Evolutionary conservation across 2,113 vertebrate genomes (phyloP).

Genomic region (Pipa parva): DNA sequence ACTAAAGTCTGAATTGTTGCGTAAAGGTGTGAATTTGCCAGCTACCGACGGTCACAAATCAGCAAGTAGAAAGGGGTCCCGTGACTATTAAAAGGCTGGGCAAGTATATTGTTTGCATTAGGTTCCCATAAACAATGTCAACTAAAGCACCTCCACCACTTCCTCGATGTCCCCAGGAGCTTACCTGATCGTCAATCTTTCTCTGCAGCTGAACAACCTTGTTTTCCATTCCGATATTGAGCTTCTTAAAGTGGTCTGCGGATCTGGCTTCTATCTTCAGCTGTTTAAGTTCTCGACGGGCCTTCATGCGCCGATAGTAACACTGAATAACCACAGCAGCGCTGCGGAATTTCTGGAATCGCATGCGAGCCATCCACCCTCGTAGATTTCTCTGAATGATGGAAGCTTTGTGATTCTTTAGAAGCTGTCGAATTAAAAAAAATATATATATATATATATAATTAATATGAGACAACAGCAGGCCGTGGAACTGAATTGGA

Average conservation of each 20-base stretch:
- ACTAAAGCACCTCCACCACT: no score
- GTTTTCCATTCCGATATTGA: slow-evolving; percentile 95
- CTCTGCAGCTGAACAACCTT: slow-evolving; percentile 93
- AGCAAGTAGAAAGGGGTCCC: no score
- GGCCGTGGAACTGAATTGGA: no score
- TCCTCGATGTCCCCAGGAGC: not conserved
- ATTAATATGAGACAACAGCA: no score
- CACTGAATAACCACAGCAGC: slow-evolving; percentile 83
- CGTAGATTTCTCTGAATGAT: slow-evolving; percentile 76
- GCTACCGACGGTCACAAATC: no score
- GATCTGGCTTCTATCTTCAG: slow-evolving; percentile 90
- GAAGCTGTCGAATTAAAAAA: slow-evolving; percentile 59
- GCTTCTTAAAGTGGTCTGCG: slow-evolving; percentile 77
- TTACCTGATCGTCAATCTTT: slow-evolving; percentile 90
- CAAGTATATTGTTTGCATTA: no score
- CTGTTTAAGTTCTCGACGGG: slow-evolving; percentile 71
- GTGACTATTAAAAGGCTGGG: no score
- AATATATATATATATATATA: not conserved
- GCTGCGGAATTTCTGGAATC: slow-evolving; percentile 50
- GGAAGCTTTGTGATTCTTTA: slow-evolving; percentile 79
- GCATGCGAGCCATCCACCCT: slow-evolving; percentile 73
- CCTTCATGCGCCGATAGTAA: slow-evolving; percentile 68
- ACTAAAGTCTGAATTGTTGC: no score
- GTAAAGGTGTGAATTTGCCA: no score
- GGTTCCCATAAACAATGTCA: no score